These are phyloP conservation scores for Hypotaenidia okinawae DNA, from an alignment of 2,797 vertebrate species.

Conservation along the genomic window DNA sequence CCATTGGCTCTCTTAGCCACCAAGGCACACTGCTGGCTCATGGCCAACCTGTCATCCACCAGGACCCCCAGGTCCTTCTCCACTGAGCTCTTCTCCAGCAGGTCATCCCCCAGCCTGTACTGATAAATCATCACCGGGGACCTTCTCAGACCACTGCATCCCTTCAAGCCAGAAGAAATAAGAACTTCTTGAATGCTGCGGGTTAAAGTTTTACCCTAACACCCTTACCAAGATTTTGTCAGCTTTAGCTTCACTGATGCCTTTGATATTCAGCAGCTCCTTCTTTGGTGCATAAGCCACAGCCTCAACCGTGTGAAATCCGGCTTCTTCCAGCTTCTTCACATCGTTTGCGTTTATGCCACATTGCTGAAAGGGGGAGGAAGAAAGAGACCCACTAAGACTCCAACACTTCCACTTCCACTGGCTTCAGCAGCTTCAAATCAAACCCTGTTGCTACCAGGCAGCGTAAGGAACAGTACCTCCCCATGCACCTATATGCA, in stretches of 20 bases:
- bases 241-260: conserved; percentile 97
- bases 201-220: background rate
- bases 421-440: background rate
- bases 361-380: conserved; percentile 85
- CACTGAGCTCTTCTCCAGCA: too few relatives aligned
- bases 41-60: too few relatives aligned
- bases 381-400: background rate
- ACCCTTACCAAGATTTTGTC: conserved; percentile 93
- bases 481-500: too few relatives aligned
- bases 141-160: background rate
- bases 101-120: too few relatives aligned
- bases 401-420: background rate
- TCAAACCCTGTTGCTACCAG: background rate
- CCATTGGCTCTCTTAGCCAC: too few relatives aligned
- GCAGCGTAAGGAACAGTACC: background rate
- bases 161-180: background rate
- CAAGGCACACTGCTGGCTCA: too few relatives aligned
- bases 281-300: conserved; percentile 98
- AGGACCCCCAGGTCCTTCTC: too few relatives aligned
- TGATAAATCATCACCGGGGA: rapidly evolving
- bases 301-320: conserved; percentile 96
- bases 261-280: conserved; percentile 95
- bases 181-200: background rate
- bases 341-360: conserved; percentile 93
- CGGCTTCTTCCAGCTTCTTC: conserved; percentile 96